Percentiles rank a stretch among this genome's conserved stretches.
phyloP scores from a whole-genome alignment of 2,888 invertebrate genomes.

The Cantharis lateralis region DNA sequence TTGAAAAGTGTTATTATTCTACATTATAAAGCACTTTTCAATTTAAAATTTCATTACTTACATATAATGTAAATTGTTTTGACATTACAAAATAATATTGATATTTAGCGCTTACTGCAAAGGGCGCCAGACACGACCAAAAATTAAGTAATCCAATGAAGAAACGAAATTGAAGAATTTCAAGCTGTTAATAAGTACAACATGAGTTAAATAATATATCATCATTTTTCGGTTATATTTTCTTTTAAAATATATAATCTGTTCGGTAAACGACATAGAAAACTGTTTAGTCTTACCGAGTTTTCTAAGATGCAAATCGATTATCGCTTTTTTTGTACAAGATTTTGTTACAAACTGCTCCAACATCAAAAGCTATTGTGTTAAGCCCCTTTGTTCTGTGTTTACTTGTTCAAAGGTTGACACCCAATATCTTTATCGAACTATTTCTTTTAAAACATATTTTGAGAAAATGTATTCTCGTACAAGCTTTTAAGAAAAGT shows the following conservation, averaged over 20 bases:
- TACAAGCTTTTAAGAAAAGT: conserved; percentile 28
- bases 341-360: conserved; percentile 31
- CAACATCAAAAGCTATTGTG: conserved; percentile 31
- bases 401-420: conserved; percentile 28
- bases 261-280: conserved; percentile 1
- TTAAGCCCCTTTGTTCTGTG: conserved; percentile 31
- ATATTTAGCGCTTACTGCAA: not conserved
- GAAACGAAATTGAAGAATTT: not conserved
- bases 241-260: not conserved
- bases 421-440: conserved; percentile 29
- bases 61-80: not conserved
- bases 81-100: not conserved
- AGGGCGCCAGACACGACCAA: not conserved
- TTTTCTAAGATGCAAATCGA: conserved; percentile 30
- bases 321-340: conserved; percentile 25
- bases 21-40: not conserved
- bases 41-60: not conserved
- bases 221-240: not conserved
- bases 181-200: not conserved
- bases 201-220: not conserved
- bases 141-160: not conserved
- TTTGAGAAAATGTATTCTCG: conserved; percentile 30
- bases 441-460: conserved; percentile 30
- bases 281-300: conserved; percentile 23
- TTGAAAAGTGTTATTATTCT: not conserved